Evolutionary conservation across 2,113 vertebrate genomes (phyloP), one percentile per base, ranked within the genome.

Genomic region (Chionodraco myersi): DNA sequence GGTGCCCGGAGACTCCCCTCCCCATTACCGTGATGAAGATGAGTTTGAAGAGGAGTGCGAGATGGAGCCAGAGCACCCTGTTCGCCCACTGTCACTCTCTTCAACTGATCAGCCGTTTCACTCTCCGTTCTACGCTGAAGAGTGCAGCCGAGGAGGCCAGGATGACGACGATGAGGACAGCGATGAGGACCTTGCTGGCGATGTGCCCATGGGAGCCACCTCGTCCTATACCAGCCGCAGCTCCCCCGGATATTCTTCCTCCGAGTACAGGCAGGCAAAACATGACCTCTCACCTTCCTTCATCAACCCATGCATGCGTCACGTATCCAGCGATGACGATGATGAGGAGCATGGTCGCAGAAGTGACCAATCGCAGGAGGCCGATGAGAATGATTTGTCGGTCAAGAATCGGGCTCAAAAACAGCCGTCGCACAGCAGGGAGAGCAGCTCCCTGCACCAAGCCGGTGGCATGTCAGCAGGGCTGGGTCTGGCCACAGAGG

Each of bases 211-310:
- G 65, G 94, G 91, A 71, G 92, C 93, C 60, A 82, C 94, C 74
- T 94, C 91, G 48, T 91, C 91, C 7, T 94, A 93, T 61, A 79
- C 87, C 30, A 92, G 93, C 18, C 92, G 86, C 67, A 91, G 83
- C 84, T 94, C 89, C 79, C 90, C 84, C 57, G 96, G 92, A 90
- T 94, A 95, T 72, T 95, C 96, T 6, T 92, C 96, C 2, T 93
- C 90, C 3, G 96, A 97, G 75, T 94, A 94, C 85, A 94, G 94
- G 76, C 96, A 95, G 53, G 93, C 93, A 48, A 96, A 96, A 88
- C 96, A 96, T 26, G 98, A 98, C 84, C 95, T 98, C 18, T 99
- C 98, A 0, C 98, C 98, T 8, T 98, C 98, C 9, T 99, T 99
- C 86, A 96, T 99, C 86, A 99, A 98, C 87, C 97, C 97, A 0